Evolutionary conservation across 2,797 vertebrate species (phyloP), one percentile per base, ranked within the genome.

Genomic region (Darevskia nairensis): DNA sequence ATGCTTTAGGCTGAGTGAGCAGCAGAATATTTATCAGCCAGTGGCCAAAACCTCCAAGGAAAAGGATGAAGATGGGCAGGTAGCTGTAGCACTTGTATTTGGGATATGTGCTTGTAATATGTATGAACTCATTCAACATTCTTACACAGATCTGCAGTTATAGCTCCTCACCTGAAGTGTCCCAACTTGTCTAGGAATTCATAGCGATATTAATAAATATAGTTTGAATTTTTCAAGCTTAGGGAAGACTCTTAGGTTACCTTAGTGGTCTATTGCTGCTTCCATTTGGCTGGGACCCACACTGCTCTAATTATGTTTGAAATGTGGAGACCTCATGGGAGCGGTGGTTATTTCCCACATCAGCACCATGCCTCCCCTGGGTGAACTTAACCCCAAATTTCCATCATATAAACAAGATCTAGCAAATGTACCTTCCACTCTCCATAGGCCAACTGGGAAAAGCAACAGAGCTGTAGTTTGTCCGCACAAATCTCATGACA

Each of bases 11-110:
- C 75, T 69, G 44, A 69, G 23, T 13, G 23, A n/a, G 44, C 68
- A 86, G 29, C 78, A 68, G 84, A 85, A 85, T 85, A 85, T 85
- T 85, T 77, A 85, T 85, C 69, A 85, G 74, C 55, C 59, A 77
- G 41, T 86, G 61, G 61, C 61, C 61, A 78, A 78, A 50, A 32
- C 61, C 61, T 55, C 15, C n/a, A 44, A 79, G 64, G 50, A n/a
- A 79, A 23, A 25, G 2, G 77, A 80, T 29, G 78, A 59, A 72
- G 77, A 80, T 35, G 46, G 46, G 72, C 64, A 72, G 82, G 29
- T 32, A 32, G 17, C 10, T 83, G 64, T 44, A 71, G 44, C 50
- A 23, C 19, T 83, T 41, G 27, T 50, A 71, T 21, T 39, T 41
- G 35, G 64, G 35, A 8, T 78, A 44, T 50, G 41, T 86, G 76